Evolutionary conservation across 2,888 invertebrate species (phyloP), one percentile per base, ranked within the genome.

Genomic region (Trilocha varians): DNA sequence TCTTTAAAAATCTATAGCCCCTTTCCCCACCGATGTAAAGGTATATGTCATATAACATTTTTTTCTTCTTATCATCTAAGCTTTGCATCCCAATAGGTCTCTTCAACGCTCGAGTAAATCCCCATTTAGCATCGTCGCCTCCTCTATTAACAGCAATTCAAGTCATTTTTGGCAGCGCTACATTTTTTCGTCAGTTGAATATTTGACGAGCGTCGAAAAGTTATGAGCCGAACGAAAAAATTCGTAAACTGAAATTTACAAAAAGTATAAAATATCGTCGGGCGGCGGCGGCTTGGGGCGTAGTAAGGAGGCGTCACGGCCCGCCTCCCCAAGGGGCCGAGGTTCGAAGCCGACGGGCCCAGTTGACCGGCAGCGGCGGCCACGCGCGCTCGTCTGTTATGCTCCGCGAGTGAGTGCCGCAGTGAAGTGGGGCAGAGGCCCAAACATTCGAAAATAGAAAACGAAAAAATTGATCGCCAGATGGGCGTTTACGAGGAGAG

Each of bases 401-500:
- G 78, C 59, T 48, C 50, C 72, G 76, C 59, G 77, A 66, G 79
- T 73, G 70, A 75, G 78, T 78, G 78, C 60, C 60, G 67, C 62
- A 71, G 83, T 82, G 82, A 62, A 71, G 82, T 83, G 83, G 83
- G 83, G 83, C 83, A 67, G 53, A 68, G 67, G 82, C 83, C 83
- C 80, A 73, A 68, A 70, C 74, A 73, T 79, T 83, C 79, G 77
- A 78, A 77, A 78, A 79, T 78, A 77, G 68, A 75, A 77, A 78
- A 79, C 83, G 76, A 76, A 74, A 83, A 76, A 73, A 83, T 83
- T 80, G 75, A 87, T 75, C 88, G 87, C 90, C 93, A 93, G 93
- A 94, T 94, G 94, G 94, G 94, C 93, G 93, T 94, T 88, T 94
- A 92, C 91, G 93, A 93, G 90, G 93, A 93, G 88, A 88, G 90